Evolutionary conservation across 2,888 invertebrate genomes (phyloP), one percentile per base, ranked within the genome.

Genomic region (Erebia epiphron): DNA sequence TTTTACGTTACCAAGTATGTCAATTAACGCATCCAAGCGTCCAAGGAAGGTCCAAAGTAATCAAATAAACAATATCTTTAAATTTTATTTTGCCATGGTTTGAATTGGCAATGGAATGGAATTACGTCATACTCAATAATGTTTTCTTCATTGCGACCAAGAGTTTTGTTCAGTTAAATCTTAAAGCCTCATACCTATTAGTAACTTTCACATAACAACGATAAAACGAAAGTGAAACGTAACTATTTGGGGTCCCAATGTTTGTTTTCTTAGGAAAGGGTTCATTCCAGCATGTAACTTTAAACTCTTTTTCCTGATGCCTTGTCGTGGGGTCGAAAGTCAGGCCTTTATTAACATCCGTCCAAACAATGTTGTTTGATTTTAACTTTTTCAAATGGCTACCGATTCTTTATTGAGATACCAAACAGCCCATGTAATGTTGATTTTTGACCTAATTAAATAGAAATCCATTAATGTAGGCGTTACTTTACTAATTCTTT

Each of bases 341-440:
- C 83, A 85, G 80, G 78, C 83, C 78, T 71, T 54, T 86, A 82
- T 88, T 90, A 88, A 91, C 91, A 90, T 91, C 91, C 90, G 88
- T 85, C 76, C 82, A 85, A 87, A 90, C 79, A 86, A 80, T 73
- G 67, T 66, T 73, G 78, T 84, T 87, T 85, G 83, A 75, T 73
- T 78, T 84, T 73, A 80, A 83, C 74, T 78, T 81, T 83, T 84
- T 79, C 73, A 73, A 62, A 61, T 73, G 57, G 82, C 89, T 88
- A 86, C 89, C 84, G 86, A 83, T 83, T 85, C 86, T 83, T n/a
- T 73, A 67, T 68, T 58, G 26, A 62, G 63, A 52, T 21, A 41
- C 49, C 41, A 65, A 65, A 73, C 72, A 72, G 73, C 70, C 70
- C 69, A 70, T 68, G 57, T 26, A 21, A 18, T 68, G 35, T 65